Evolutionary conservation across 2,888 invertebrate species (phyloP).

Genomic region (Dermolepida albohirtum): DNA sequence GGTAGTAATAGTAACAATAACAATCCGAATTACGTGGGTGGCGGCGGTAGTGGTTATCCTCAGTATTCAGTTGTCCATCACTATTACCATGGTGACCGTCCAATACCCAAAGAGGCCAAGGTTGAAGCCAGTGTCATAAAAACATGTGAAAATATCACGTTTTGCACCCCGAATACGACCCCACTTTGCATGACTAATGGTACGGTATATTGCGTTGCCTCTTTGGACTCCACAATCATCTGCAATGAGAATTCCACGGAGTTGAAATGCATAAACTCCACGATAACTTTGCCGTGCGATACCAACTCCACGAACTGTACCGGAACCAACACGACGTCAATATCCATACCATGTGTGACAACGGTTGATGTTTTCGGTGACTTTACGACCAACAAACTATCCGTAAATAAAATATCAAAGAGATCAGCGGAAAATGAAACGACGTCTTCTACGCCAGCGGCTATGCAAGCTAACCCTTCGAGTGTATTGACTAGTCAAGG

Average conservation of each 20-base stretch:
- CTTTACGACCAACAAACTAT: slow-evolving; percentile 34
- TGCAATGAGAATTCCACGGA: slow-evolving; percentile 20
- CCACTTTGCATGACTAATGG: slow-evolving; percentile 33
- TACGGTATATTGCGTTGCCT: slow-evolving; percentile 35
- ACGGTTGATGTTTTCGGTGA: slow-evolving; percentile 43
- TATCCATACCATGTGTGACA: slow-evolving; percentile 36
- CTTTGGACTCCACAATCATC: slow-evolving; percentile 13
- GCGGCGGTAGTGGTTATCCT: slow-evolving; percentile 24
- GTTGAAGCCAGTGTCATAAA: slow-evolving; percentile 3
- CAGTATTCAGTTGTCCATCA: slow-evolving; percentile 19
- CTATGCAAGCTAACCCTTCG: slow-evolving; percentile 1
- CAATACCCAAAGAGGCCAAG: slow-evolving; percentile 13
- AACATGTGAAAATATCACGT: slow-evolving; percentile 23
- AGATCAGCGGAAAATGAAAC: slow-evolving; percentile 27
- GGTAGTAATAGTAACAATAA: slow-evolving; percentile 17
- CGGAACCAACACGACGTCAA: slow-evolving; percentile 12
- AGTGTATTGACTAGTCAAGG: slow-evolving; percentile 20
- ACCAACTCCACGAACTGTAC: neutral
- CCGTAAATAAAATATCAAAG: slow-evolving; percentile 39
- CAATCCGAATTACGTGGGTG: slow-evolving; percentile 18
- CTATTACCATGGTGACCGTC: slow-evolving; percentile 9
- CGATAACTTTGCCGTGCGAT: slow-evolving; percentile 21
- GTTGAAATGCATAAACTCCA: slow-evolving; percentile 20
- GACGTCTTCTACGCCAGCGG: neutral
- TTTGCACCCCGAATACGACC: slow-evolving; percentile 27